phyloP scores from a whole-genome alignment of 1,140 invertebrate genomes.

The Pogonognathellus flavescens region DNA sequence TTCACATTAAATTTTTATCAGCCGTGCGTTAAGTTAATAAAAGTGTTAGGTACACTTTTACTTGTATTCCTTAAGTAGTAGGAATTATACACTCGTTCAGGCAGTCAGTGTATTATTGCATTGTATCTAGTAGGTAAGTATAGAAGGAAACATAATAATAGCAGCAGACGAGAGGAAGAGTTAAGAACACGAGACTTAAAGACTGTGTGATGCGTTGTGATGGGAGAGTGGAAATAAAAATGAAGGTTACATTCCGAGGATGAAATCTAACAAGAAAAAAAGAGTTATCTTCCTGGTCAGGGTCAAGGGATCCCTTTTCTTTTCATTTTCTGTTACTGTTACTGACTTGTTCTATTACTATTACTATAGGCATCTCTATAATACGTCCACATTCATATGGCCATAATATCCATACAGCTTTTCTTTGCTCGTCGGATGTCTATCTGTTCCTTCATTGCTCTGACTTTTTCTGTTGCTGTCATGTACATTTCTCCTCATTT shows the following conservation, averaged over 20 bases:
- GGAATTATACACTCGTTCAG: slow-evolving; percentile 2
- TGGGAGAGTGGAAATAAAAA: slow-evolving; percentile 43
- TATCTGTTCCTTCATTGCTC: not conserved
- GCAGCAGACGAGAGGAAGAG: not conserved
- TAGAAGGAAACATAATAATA: not conserved
- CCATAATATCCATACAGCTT: no score
- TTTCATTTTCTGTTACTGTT: slow-evolving; percentile 20
- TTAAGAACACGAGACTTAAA: slow-evolving; percentile 13
- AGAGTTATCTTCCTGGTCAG: slow-evolving; percentile 49
- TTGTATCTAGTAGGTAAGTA: no score
- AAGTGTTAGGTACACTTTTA: slow-evolving; percentile 27
- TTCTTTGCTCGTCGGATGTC: no score
- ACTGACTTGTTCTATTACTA: not conserved
- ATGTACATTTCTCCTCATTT: not conserved
- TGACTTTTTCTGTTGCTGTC: not conserved
- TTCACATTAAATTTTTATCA: slow-evolving; percentile 41
- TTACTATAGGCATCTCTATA: no score
- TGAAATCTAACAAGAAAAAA: slow-evolving; percentile 33
- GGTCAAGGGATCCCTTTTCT: slow-evolving; percentile 46
- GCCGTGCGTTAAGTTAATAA: slow-evolving; percentile 19
- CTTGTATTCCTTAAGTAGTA: slow-evolving; percentile 10
- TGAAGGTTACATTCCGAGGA: slow-evolving; percentile 43
- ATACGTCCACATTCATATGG: no score
- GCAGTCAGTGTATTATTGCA: not conserved
- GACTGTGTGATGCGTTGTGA: slow-evolving; percentile 34